Evolutionary conservation across 2,888 invertebrate genomes (phyloP), one percentile per base, ranked within the genome.

Genomic region (Hyppa rectilinea): DNA sequence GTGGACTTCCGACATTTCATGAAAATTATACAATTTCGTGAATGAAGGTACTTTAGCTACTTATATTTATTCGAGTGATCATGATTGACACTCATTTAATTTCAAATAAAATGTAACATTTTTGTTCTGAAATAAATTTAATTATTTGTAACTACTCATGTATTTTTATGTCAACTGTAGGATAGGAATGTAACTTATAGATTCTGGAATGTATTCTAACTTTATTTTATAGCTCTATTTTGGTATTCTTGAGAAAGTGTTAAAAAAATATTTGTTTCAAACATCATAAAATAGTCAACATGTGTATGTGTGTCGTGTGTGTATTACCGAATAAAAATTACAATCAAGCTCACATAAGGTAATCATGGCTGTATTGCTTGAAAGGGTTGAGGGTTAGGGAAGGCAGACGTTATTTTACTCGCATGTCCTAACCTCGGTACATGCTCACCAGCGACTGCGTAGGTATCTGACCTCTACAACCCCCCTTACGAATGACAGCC

Each of bases 71-170:
- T 31, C 2, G 10, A 60, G 29, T 31, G 17, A 23, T 34, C 5
- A 7, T 31, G 12, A 64, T 40, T 26, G 7, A n/a, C n/a, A 17
- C 9, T 26, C 14, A 40, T 40, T 20, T 43, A n/a, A 20, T 53
- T 53, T 26, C 1, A 31, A 60, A 31, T 45, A 7, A 73, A 17
- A 45, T 59, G 40, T 34, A 34, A 17, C 1, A 17, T 40, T 36
- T 56, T 40, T 53, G 0, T 53, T 53, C 34, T 40, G 0, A 45
- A 72, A 47, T 53, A 62, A 53, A 71, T 40, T n/a, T 3, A 12
- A 12, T n/a, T 43, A 1, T 45, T 45, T 6, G 1, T 31, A 4
- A 31, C 17, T n/a, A n/a, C n/a, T n/a, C 1, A 38, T 26, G 12
- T 17, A 9, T 62, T 56, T 69, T 40, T 40, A n/a, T 47, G n/a